Base-by-base conservation (phyloP, 2,888 invertebrate genomes). In the Phlogophora meticulosa region DNA sequence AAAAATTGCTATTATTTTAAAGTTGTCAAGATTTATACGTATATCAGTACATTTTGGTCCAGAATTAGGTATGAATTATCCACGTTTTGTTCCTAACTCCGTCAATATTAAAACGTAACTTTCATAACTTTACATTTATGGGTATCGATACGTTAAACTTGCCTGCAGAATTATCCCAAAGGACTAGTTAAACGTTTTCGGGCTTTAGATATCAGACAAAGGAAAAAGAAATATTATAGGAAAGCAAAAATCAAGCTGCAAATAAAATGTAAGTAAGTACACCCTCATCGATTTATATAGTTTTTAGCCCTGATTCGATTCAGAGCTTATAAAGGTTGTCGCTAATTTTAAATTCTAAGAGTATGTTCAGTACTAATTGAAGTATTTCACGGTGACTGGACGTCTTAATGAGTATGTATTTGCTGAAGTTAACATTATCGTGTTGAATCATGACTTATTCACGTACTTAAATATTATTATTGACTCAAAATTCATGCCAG, bases 71-170 rank as follows among this genome's bases (percentile, higher is more conserved):
- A 43, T 17, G 13, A 20, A 15, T 65, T 46, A 24, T 4, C 20
- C 17, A 52, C 20, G 3, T 34, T 42, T 28, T 24, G 9, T n/a
- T 49, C 17, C 1, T 20, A 42, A 28, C 5, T 28, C 36, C 20
- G 34, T 22, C 4, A 42, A 49, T 63, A 42, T 67, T 61, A 22
- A 62, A 43, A 1, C 4, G 28, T 48, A 45, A 36, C 43, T 58
- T 70, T 62, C 42, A 36, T 49, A 49, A 62, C 22, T 49, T 67
- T 22, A 1, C 28, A 11, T 63, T 43, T 38, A 46, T 38, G 45
- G 17, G n/a, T 24, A 15, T 45, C 5, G 13, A 20, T 15, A 7
- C n/a, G 10, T 42, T 20, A 34, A 40, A 24, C 71, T n/a, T 48
- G 0, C 7, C 5, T 22, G 9, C 5, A 43, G 2, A 28, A 68